A percentile compares a stretch with the other conserved stretches of the same genome.
These are phyloP conservation scores for Agonopterix arenella DNA, from an alignment of 2,888 invertebrate species.

Conservation along the genomic window DNA sequence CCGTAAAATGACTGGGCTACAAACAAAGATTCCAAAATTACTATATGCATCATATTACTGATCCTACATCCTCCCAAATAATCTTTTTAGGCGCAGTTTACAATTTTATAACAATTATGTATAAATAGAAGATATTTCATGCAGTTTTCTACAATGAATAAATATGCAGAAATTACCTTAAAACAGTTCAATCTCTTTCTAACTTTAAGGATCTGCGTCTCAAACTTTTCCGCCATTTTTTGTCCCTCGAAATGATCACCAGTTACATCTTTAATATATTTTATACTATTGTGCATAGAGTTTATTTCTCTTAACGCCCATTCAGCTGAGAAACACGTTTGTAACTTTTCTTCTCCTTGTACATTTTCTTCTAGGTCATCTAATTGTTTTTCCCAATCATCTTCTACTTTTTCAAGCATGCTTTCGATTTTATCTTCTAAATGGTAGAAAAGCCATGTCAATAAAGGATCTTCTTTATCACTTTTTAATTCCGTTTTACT, in stretches of 20 bases:
- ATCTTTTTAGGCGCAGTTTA: too few relatives aligned
- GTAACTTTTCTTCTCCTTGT: conserved; percentile 28
- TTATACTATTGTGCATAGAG: conserved; percentile 47
- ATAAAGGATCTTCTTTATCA: conserved; percentile 44
- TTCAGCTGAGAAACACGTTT: conserved; percentile 57
- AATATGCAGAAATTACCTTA: conserved; percentile 33
- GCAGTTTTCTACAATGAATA: too few relatives aligned
- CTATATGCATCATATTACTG: too few relatives aligned
- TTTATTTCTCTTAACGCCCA: conserved; percentile 51
- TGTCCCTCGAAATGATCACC: conserved; percentile 34
- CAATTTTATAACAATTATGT: conserved; percentile 9
- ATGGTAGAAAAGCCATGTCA: conserved; percentile 53
- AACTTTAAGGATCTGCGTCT: conserved; percentile 37
- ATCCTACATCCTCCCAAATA: too few relatives aligned
- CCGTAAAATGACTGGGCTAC: too few relatives aligned
- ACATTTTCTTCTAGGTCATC: conserved; percentile 18
- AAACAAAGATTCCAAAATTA: too few relatives aligned
- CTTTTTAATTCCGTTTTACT: conserved; percentile 32
- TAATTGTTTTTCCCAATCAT: conserved; percentile 38
- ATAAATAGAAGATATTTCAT: not conserved
- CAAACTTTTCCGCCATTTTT: conserved; percentile 41
- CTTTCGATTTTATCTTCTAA: conserved; percentile 21
- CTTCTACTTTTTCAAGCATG: conserved; percentile 12
- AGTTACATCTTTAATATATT: conserved; percentile 44
- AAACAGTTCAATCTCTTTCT: conserved; percentile 44